These are phyloP conservation scores for Aselliscus stoliczkanus DNA, from an alignment of 2,797 vertebrate genomes.

Conservation along the genomic window DNA sequence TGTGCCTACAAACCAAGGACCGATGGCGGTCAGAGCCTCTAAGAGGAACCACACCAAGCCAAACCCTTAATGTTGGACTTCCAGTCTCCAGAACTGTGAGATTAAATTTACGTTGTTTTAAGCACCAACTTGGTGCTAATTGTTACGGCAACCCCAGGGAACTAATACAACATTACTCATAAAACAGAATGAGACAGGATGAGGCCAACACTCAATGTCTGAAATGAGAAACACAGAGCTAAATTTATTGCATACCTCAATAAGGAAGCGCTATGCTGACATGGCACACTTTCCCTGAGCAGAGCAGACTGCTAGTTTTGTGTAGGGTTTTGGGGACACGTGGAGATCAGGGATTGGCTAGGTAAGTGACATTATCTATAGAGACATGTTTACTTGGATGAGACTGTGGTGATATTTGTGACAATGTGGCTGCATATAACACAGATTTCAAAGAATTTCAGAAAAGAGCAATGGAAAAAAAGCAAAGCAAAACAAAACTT, in stretches of 20 bases:
- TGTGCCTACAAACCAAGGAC: background rate
- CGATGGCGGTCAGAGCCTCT: background rate
- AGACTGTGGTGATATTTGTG: background rate
- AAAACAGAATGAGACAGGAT: background rate
- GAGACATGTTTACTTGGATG: background rate
- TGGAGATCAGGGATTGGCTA: background rate
- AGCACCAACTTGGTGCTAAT: background rate
- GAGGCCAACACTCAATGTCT: background rate
- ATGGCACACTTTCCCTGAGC: fast-evolving
- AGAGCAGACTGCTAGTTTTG: fast-evolving
- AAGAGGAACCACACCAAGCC: background rate
- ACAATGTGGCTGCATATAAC: background rate
- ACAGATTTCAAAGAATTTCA: background rate
- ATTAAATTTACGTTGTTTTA: background rate
- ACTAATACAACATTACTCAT: fast-evolving
- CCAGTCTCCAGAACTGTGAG: background rate
- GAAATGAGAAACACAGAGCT: background rate
- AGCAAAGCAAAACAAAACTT: background rate
- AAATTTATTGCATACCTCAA: fast-evolving
- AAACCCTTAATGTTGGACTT: background rate
- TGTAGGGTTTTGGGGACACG: background rate
- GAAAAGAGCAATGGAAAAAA: background rate
- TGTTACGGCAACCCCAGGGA: background rate
- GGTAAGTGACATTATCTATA: background rate
- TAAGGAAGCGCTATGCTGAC: background rate